These are phyloP conservation scores for Ctenopoma kingsleyae DNA, from an alignment of 2,797 vertebrate genomes.

Conservation along the genomic window DNA sequence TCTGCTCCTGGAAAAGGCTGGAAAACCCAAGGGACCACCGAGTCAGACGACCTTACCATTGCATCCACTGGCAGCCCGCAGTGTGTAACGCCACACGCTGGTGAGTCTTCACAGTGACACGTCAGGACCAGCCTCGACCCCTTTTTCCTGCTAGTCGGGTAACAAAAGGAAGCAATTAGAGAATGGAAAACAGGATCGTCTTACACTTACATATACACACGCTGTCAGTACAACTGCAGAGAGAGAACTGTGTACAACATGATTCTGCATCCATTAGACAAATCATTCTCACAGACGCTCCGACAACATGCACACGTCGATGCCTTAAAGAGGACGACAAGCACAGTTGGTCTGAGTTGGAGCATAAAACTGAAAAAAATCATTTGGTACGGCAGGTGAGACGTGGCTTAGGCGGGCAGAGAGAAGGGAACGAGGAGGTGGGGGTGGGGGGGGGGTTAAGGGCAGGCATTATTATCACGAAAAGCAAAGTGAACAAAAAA, in stretches of 20 bases:
- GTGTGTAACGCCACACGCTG: conserved; percentile 86
- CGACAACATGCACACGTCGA: conserved; percentile 61
- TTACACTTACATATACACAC: conserved; percentile 56
- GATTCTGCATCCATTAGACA: conserved; percentile 23
- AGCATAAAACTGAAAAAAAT: not conserved
- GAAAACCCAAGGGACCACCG: conserved; percentile 87
- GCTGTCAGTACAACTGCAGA: not conserved
- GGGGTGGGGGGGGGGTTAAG: conserved; percentile 4
- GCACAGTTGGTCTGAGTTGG: conserved; percentile 28
- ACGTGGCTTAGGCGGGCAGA: conserved; percentile 20
- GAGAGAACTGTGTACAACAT: conserved; percentile 15
- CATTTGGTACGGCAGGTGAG: conserved; percentile 42
- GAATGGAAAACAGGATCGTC: conserved; percentile 79
- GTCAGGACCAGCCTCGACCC: conserved; percentile 94
- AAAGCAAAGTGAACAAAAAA: conserved; percentile 22
- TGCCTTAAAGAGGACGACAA: conserved; percentile 48
- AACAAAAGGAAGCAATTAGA: conserved; percentile 99
- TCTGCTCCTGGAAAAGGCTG: conserved; percentile 88
- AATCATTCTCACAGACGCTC: conserved; percentile 26
- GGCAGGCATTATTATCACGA: conserved; percentile 33
- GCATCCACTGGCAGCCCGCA: conserved; percentile 91
- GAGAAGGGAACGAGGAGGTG: not conserved
- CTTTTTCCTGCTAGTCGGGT: conserved; percentile 98
- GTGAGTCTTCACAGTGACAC: conserved; percentile 95
- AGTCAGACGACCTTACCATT: conserved; percentile 92